Evolutionary conservation across 2,888 invertebrate genomes (phyloP).

Genomic region (Periphyllus acericola): DNA sequence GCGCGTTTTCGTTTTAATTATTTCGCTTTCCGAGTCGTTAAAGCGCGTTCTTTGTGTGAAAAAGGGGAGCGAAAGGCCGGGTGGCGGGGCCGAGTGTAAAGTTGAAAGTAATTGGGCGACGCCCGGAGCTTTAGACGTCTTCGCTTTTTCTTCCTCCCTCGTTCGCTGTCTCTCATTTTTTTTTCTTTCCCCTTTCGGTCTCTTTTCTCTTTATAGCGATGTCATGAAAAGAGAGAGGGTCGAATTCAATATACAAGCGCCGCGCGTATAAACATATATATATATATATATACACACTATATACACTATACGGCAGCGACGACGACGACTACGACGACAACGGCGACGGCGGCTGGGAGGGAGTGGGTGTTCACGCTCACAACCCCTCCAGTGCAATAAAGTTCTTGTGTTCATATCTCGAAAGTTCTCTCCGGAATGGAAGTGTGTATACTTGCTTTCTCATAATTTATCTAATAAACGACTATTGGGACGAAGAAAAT

Average conservation of each 20-base stretch:
- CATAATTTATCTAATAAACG: slow-evolving; percentile 62
- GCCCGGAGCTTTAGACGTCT: slow-evolving; percentile 62
- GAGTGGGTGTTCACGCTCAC: slow-evolving; percentile 66
- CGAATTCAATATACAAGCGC: slow-evolving; percentile 58
- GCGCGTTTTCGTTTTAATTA: slow-evolving; percentile 60
- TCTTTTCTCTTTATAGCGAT: slow-evolving; percentile 18
- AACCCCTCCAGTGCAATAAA: slow-evolving; percentile 64
- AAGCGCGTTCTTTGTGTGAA: slow-evolving; percentile 61
- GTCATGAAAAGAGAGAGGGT: slow-evolving; percentile 54
- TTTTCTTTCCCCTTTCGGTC: background rate
- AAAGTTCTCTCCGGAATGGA: slow-evolving; percentile 44
- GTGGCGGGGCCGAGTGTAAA: slow-evolving; percentile 51
- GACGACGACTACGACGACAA: slow-evolving; percentile 66
- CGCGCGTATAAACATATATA: slow-evolving; percentile 19
- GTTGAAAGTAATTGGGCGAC: slow-evolving; percentile 62
- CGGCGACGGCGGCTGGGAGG: slow-evolving; percentile 64
- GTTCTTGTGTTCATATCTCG: slow-evolving; percentile 57
- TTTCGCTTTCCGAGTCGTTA: slow-evolving; percentile 62
- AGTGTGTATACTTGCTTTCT: slow-evolving; percentile 34
- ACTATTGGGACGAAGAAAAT: slow-evolving; percentile 50
- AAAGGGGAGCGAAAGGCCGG: slow-evolving; percentile 10
- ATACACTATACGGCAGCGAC: slow-evolving; percentile 68
- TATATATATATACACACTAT: too few relatives aligned
- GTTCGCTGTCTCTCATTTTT: slow-evolving; percentile 3
- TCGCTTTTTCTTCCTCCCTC: slow-evolving; percentile 50